These are phyloP conservation scores for Girardinichthys multiradiatus DNA, from an alignment of 2,113 vertebrate species.

Conservation along the genomic window DNA sequence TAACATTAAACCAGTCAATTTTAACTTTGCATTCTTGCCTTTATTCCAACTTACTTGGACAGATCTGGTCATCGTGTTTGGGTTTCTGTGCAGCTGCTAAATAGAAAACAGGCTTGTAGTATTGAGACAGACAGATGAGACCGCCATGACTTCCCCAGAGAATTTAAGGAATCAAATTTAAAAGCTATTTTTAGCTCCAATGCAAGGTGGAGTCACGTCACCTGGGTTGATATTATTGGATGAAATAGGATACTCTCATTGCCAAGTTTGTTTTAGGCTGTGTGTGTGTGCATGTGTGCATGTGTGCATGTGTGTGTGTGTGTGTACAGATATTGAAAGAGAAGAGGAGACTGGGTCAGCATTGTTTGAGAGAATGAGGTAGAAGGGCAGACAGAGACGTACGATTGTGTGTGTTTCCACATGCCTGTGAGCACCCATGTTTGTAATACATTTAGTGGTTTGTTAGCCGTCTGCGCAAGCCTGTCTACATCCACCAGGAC, in stretches of 20 bases:
- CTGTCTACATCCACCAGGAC: conserved; percentile 47
- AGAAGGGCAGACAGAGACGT: conserved; percentile 21
- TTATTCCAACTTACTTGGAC: background rate
- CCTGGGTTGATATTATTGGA: conserved; percentile 54
- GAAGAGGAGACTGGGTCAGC: background rate
- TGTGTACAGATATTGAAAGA: background rate
- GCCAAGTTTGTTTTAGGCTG: conserved; percentile 16
- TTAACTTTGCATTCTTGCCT: too few species aligned
- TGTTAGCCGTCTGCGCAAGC: conserved; percentile 52
- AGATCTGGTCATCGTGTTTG: conserved; percentile 17
- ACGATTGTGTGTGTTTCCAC: conserved; percentile 24
- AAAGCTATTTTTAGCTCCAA: conserved; percentile 63
- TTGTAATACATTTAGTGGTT: conserved; percentile 54
- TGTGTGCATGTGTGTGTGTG: background rate
- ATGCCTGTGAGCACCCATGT: conserved; percentile 32
- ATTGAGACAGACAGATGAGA: conserved; percentile 62
- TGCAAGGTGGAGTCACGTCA: conserved; percentile 66
- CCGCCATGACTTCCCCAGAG: conserved; percentile 44
- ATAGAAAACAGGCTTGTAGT: conserved; percentile 36
- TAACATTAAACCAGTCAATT: too few species aligned
- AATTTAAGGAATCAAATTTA: conserved; percentile 68
- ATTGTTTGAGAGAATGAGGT: conserved; percentile 47
- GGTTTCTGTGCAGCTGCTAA: conserved; percentile 44
- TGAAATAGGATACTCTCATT: conserved; percentile 55
- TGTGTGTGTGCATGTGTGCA: background rate